Conservation (phyloP, 2,113 vertebrate genomes). For the Pterocles burchelli region DNA sequence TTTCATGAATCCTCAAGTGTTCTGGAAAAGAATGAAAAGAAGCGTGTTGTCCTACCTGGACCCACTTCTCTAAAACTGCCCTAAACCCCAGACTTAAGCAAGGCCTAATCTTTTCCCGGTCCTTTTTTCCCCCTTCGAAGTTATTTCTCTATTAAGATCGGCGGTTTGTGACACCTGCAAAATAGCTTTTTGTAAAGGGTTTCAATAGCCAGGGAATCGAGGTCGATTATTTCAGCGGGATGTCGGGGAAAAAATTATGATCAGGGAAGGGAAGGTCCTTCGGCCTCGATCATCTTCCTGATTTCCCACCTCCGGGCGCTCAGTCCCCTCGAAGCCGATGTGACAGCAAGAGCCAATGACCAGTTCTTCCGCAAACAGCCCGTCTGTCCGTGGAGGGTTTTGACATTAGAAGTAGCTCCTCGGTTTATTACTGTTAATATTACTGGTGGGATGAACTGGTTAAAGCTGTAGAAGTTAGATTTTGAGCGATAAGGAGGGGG, state of each 20-base stretch:
- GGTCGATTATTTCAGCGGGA: not conserved
- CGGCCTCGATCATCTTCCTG: not conserved
- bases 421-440: not conserved
- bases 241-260: not conserved
- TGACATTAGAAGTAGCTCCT: not conserved
- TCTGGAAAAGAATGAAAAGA: not conserved
- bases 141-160: not conserved
- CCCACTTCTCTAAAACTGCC: not conserved
- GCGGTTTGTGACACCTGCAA: not conserved
- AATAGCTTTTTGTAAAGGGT: not conserved
- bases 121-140: not conserved
- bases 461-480: not conserved
- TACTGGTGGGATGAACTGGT: too few species aligned
- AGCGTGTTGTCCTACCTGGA: fast-evolving
- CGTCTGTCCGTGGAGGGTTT: fast-evolving
- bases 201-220: not conserved
- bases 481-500: not conserved
- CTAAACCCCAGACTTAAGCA: not conserved
- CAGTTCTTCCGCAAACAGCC: not conserved
- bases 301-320: not conserved
- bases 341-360: not conserved
- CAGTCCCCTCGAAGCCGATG: not conserved
- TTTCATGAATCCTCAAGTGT: not conserved
- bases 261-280: not conserved
- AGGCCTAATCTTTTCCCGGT: not conserved